These are phyloP conservation scores for Drosophila formosana DNA, from an alignment of 2,888 invertebrate species.

Conservation along the genomic window DNA sequence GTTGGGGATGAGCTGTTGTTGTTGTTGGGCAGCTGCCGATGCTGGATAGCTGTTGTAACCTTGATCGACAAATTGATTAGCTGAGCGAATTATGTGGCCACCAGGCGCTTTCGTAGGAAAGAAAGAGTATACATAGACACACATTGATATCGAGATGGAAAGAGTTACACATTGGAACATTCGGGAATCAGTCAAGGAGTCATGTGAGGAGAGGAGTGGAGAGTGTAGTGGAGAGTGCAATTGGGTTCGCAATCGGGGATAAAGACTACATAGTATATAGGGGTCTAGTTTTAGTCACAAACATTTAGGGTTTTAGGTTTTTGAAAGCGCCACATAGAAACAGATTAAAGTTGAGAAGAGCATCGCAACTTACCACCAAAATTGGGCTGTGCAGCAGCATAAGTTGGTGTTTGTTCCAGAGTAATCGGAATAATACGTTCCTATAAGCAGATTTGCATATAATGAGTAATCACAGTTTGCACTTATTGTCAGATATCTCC, in stretches of 20 bases:
- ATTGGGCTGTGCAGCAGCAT: slow-evolving; percentile 82
- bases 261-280: slow-evolving; percentile 10
- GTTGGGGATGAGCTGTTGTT: slow-evolving; percentile 23
- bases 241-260: slow-evolving; percentile 25
- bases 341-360: not conserved
- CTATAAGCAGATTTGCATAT: slow-evolving; percentile 47
- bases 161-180: slow-evolving; percentile 65
- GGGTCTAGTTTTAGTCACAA: slow-evolving; percentile 62
- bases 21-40: slow-evolving; percentile 56
- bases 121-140: slow-evolving; percentile 81
- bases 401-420: slow-evolving; percentile 83
- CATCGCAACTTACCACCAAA: slow-evolving; percentile 78
- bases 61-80: slow-evolving; percentile 86
- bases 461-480: not conserved
- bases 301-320: slow-evolving; percentile 62
- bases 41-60: slow-evolving; percentile 84
- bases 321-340: slow-evolving; percentile 64
- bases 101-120: slow-evolving; percentile 80
- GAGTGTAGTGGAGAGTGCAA: slow-evolving; percentile 27
- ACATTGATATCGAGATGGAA: slow-evolving; percentile 67
- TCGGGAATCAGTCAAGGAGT: slow-evolving; percentile 36
- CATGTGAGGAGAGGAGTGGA: slow-evolving; percentile 26
- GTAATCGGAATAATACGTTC: slow-evolving; percentile 85
- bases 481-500: not conserved
- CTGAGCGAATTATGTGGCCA: slow-evolving; percentile 84